These are phyloP conservation scores for Branchellion lobata DNA, from an alignment of 2,888 invertebrate genomes.

Conservation along the genomic window DNA sequence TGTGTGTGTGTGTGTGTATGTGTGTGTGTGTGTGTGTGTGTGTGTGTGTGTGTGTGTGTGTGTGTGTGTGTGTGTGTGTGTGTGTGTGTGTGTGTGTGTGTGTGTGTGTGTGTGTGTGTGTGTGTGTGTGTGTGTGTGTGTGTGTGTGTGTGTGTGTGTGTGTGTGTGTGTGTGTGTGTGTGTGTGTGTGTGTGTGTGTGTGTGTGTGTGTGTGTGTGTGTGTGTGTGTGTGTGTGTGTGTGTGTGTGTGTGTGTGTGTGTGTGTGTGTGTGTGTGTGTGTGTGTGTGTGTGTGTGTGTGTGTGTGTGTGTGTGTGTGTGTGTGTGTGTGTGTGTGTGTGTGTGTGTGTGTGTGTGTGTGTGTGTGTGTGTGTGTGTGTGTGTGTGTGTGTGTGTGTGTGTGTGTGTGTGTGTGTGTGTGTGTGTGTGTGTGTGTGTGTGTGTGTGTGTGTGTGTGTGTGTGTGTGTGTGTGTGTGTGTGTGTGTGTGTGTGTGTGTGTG, in stretches of 20 bases:
- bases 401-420: slow-evolving; percentile 51
- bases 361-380: slow-evolving; percentile 52
- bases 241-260: slow-evolving; percentile 92
- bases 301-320: slow-evolving; percentile 41
- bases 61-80: slow-evolving; percentile 73
- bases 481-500: slow-evolving; percentile 44
- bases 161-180: slow-evolving; percentile 91
- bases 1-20: slow-evolving; percentile 88
- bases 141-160: slow-evolving; percentile 74
- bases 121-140: slow-evolving; percentile 46
- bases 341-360: slow-evolving; percentile 50
- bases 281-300: background rate
- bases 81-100: slow-evolving; percentile 92
- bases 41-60: slow-evolving; percentile 54
- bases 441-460: slow-evolving; percentile 43
- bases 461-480: slow-evolving; percentile 45
- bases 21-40: slow-evolving; percentile 91
- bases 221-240: slow-evolving; percentile 82
- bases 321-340: slow-evolving; percentile 50
- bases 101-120: slow-evolving; percentile 85
- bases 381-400: slow-evolving; percentile 52
- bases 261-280: slow-evolving; percentile 75
- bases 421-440: slow-evolving; percentile 44
- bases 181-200: slow-evolving; percentile 79
- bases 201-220: slow-evolving; percentile 2